Conservation (phyloP, 2,888 invertebrate species). For the Dynastes grantii region DNA sequence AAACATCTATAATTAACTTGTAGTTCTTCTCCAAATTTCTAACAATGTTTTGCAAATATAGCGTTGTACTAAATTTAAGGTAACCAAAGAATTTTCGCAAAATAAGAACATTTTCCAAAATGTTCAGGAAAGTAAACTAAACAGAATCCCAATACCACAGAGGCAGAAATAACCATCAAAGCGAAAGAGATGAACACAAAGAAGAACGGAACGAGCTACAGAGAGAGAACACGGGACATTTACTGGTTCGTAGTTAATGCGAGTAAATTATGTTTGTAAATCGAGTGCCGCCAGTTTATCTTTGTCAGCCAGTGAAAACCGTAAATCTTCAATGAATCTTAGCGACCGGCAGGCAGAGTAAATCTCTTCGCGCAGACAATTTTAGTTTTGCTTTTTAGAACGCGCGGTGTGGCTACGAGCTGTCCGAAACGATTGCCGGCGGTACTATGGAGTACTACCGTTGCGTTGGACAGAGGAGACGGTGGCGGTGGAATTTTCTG, state of each 20-base stretch:
- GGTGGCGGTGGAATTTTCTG: neutral
- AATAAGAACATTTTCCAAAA: too few species aligned
- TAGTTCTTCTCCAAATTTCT: too few species aligned
- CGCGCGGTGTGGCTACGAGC: slow-evolving; percentile 5
- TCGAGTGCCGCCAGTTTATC: slow-evolving; percentile 48
- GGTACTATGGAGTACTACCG: neutral
- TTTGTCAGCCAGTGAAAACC: slow-evolving; percentile 44
- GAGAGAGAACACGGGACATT: neutral
- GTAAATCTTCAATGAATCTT: slow-evolving; percentile 53
- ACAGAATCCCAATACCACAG: too few species aligned
- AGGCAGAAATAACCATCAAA: too few species aligned
- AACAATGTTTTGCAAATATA: too few species aligned
- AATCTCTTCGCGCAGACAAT: slow-evolving; percentile 49
- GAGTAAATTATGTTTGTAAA: slow-evolving; percentile 52
- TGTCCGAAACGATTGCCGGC: slow-evolving; percentile 39
- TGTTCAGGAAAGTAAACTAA: too few species aligned
- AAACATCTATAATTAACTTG: too few species aligned
- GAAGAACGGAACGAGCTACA: neutral
- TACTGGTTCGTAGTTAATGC: slow-evolving; percentile 37
- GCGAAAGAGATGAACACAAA: neutral
- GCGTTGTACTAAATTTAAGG: too few species aligned
- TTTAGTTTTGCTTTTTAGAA: slow-evolving; percentile 51
- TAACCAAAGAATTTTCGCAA: too few species aligned
- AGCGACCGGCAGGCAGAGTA: slow-evolving; percentile 32
- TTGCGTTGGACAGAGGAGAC: neutral